Evolutionary conservation across 1,140 invertebrate genomes (phyloP).

Genomic region (Leptinotarsa undecemlineata): DNA sequence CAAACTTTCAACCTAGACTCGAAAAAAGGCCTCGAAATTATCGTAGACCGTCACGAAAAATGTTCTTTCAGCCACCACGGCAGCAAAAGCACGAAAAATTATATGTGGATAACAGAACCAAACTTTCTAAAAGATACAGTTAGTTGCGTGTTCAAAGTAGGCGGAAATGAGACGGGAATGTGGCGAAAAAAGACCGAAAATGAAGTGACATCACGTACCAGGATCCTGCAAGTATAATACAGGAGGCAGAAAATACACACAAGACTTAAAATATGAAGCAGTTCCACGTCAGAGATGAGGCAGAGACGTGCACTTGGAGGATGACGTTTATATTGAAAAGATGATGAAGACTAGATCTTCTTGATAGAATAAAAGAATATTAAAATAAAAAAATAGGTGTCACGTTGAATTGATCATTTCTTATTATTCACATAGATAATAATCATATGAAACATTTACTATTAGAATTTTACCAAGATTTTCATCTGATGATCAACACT

Average conservation of each 20-base stretch:
- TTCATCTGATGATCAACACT: too few relatives aligned
- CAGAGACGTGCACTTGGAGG: slow-evolving; percentile 11
- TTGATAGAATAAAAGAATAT: too few relatives aligned
- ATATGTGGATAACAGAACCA: slow-evolving; percentile 40
- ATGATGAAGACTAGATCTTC: too few relatives aligned
- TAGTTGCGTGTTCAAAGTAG: slow-evolving; percentile 48
- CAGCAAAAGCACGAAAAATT: slow-evolving; percentile 37
- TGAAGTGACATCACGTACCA: slow-evolving; percentile 48
- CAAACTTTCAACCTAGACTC: slow-evolving; percentile 17
- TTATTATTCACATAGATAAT: too few relatives aligned
- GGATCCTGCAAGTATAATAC: slow-evolving; percentile 34
- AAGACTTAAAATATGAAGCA: slow-evolving; percentile 46
- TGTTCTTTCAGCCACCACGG: slow-evolving; percentile 34
- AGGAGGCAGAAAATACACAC: slow-evolving; percentile 33
- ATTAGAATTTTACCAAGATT: too few relatives aligned
- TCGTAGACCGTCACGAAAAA: slow-evolving; percentile 43
- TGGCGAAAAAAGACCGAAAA: slow-evolving; percentile 47
- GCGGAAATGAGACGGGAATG: slow-evolving; percentile 48
- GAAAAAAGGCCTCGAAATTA: slow-evolving; percentile 25
- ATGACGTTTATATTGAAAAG: too few relatives aligned
- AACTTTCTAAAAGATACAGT: slow-evolving; percentile 38
- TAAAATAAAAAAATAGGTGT: too few relatives aligned
- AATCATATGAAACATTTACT: too few relatives aligned
- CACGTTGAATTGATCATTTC: too few relatives aligned
- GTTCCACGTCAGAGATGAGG: slow-evolving; percentile 46